Evolutionary conservation across 2,888 invertebrate genomes (phyloP).

Genomic region (Coelogynopora nodosa): DNA sequence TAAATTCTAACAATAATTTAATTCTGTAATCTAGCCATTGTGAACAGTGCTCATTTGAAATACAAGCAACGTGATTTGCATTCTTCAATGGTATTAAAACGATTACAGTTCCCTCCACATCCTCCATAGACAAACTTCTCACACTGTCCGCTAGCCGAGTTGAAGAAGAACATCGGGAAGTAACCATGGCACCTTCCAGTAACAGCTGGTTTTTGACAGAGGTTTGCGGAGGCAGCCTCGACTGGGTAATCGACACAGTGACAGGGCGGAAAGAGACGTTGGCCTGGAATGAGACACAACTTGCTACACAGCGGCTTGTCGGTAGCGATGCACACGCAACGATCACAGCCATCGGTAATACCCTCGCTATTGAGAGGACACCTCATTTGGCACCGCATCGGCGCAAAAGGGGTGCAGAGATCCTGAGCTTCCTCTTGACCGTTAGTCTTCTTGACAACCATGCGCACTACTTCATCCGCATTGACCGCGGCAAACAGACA

Average conservation of each 20-base stretch:
- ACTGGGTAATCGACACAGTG: too few species aligned
- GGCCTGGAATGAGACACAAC: background rate
- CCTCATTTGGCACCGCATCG: background rate
- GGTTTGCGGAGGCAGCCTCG: too few species aligned
- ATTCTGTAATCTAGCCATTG: too few species aligned
- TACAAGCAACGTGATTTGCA: background rate
- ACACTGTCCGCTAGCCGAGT: constrained; percentile 74
- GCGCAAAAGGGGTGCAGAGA: too few species aligned
- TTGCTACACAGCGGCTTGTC: background rate
- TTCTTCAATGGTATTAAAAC: constrained; percentile 65
- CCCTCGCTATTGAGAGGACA: background rate
- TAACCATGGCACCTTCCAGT: constrained; percentile 48
- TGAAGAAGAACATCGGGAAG: constrained; percentile 71
- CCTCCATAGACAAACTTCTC: constrained; percentile 70
- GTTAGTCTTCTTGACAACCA: too few species aligned
- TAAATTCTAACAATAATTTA: too few species aligned
- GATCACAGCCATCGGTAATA: background rate
- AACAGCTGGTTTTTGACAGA: too few species aligned
- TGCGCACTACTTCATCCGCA: too few species aligned
- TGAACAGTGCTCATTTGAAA: too few species aligned
- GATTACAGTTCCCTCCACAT: constrained; percentile 78
- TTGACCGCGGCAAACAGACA: too few species aligned
- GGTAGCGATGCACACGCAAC: background rate
- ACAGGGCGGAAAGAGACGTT: background rate
- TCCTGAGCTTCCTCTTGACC: too few species aligned